A percentile compares a stretch with the other conserved stretches of the same genome.
These are phyloP conservation scores for Hedychridium roseum DNA, from an alignment of 2,888 invertebrate genomes.

Conservation along the genomic window DNA sequence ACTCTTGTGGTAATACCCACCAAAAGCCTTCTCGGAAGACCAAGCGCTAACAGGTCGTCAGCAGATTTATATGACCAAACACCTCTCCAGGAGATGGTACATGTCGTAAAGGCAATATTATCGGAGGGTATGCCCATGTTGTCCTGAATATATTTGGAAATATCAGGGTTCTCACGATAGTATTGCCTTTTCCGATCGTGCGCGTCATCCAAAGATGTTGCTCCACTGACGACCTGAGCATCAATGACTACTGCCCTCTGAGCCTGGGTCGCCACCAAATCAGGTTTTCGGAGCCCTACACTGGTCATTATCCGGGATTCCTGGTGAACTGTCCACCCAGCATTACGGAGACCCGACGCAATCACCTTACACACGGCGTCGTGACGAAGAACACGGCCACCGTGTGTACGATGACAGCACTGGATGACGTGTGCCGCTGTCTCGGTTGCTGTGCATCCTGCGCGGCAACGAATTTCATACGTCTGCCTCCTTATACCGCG, in stretches of 20 bases:
- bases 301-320: slow-evolving; percentile 38
- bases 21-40: slow-evolving; percentile 12
- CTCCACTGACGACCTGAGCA: slow-evolving; percentile 23
- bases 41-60: slow-evolving; percentile 16
- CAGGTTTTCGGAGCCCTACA: slow-evolving; percentile 23
- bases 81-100: slow-evolving; percentile 28
- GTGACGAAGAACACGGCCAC: slow-evolving; percentile 50
- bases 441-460: slow-evolving; percentile 47
- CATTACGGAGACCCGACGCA: slow-evolving; percentile 28
- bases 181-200: too few relatives aligned
- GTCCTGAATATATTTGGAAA: too few relatives aligned
- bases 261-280: slow-evolving; percentile 12
- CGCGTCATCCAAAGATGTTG: slow-evolving; percentile 11
- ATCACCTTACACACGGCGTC: slow-evolving; percentile 39
- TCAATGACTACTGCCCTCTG: slow-evolving; percentile 13
- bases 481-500: slow-evolving; percentile 29
- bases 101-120: slow-evolving; percentile 12
- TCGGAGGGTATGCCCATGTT: too few relatives aligned
- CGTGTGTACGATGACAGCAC: slow-evolving; percentile 51
- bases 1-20: slow-evolving; percentile 17
- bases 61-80: slow-evolving; percentile 23
- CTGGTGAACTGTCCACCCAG: slow-evolving; percentile 41
- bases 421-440: slow-evolving; percentile 53
- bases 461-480: slow-evolving; percentile 37
- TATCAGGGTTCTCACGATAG: too few relatives aligned